Evolutionary conservation across 2,888 invertebrate species (phyloP).

Genomic region (Bombyx huttoni): DNA sequence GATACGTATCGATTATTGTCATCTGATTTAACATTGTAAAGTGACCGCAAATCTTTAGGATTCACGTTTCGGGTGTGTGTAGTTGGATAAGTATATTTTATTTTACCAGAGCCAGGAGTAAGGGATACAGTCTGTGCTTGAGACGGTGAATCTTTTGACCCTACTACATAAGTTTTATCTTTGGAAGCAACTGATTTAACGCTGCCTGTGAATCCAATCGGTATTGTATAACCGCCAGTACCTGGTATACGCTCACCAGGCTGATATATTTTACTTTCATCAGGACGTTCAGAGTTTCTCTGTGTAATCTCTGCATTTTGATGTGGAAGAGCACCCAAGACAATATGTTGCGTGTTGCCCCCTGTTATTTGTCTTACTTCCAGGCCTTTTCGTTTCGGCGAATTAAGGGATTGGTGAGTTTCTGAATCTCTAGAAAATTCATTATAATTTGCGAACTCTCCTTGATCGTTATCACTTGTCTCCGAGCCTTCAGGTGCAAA

Average conservation of each 20-base stretch:
- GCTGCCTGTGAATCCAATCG: constrained; percentile 77
- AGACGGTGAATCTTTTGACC: constrained; percentile 72
- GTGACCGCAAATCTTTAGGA: constrained; percentile 47
- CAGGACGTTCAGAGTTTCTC: constrained; percentile 62
- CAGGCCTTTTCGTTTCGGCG: constrained; percentile 35
- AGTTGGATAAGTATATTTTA: constrained; percentile 42
- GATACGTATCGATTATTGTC: constrained; percentile 81
- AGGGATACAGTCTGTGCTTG: constrained; percentile 77
- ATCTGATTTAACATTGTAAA: constrained; percentile 41
- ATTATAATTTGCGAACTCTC: constrained; percentile 75
- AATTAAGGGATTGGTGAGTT: constrained; percentile 44
- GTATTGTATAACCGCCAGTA: constrained; percentile 76
- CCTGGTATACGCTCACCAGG: constrained; percentile 79
- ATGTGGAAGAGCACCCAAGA: constrained; percentile 71
- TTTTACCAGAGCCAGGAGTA: constrained; percentile 61
- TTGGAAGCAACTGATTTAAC: constrained; percentile 77
- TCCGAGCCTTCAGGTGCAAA: constrained; percentile 46
- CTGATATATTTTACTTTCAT: constrained; percentile 73
- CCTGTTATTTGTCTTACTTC: constrained; percentile 62
- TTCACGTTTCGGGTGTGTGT: constrained; percentile 34
- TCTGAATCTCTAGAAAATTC: constrained; percentile 56
- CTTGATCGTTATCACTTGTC: constrained; percentile 56
- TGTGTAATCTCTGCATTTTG: constrained; percentile 76
- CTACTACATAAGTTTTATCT: constrained; percentile 70
- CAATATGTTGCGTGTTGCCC: constrained; percentile 75